Conservation (phyloP, 2,113 vertebrate genomes). For the Nymphicus hollandicus region DNA sequence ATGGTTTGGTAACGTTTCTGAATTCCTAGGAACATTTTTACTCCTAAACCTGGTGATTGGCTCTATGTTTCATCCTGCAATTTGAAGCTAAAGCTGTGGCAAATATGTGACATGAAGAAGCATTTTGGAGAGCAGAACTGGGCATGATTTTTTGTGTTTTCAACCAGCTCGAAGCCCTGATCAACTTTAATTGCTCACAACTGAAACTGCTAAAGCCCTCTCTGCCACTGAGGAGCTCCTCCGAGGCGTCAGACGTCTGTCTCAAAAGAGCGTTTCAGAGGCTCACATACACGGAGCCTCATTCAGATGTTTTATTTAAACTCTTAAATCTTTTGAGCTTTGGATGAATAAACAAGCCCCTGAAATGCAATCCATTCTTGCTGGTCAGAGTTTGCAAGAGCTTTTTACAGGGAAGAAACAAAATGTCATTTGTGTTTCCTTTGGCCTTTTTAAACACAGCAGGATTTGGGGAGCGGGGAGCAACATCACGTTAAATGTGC, state of each 20-base stretch:
- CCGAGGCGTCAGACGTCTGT: constrained; percentile 63
- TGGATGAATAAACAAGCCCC: constrained; percentile 4
- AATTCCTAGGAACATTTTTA: constrained; percentile 34
- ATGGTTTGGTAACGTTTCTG: constrained; percentile 14
- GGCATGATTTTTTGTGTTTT: constrained; percentile 22
- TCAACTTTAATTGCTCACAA: constrained; percentile 34
- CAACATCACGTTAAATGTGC: rapidly evolving
- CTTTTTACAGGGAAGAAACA: constrained; percentile 30
- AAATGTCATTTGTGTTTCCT: constrained; percentile 40
- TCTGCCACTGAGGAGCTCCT: constrained; percentile 25
- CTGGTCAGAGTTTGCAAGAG: constrained; percentile 38
- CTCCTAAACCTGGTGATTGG: constrained; percentile 65
- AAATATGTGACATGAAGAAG: background rate
- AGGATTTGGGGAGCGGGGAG: background rate
- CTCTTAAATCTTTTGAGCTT: constrained; percentile 63
- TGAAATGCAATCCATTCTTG: constrained; percentile 54
- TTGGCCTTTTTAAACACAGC: background rate
- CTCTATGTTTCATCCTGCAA: constrained; percentile 49
- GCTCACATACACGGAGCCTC: constrained; percentile 4
- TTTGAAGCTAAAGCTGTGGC: constrained; percentile 71
- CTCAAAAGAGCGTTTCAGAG: constrained; percentile 56
- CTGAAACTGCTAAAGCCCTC: constrained; percentile 60
- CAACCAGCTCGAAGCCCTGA: constrained; percentile 53
- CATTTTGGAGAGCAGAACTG: background rate
- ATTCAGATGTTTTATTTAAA: constrained; percentile 57